A percentile compares a stretch with the other conserved stretches of the same genome.
phyloP scores from a whole-genome alignment of 2,888 invertebrate species.

The Ellobium chinense region DNA sequence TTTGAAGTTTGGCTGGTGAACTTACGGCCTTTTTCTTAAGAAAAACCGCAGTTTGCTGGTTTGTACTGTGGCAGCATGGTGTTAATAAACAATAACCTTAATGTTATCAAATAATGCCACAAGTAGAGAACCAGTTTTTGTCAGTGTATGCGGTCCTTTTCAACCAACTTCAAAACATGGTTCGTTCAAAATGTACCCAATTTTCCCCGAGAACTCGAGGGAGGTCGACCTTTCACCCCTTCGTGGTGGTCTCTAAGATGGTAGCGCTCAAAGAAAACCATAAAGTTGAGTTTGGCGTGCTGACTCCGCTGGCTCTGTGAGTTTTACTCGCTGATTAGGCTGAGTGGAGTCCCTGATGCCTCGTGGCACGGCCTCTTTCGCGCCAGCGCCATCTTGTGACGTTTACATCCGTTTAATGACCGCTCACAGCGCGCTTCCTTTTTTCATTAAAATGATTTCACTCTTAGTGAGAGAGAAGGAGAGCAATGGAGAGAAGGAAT shows the following conservation, averaged over 20 bases:
- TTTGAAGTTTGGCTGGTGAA: too few species aligned
- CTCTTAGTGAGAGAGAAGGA: not conserved
- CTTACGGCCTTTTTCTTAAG: too few species aligned
- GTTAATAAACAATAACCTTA: too few species aligned
- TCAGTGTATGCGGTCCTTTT: too few species aligned
- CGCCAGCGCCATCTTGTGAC: constrained; percentile 25
- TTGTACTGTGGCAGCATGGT: too few species aligned
- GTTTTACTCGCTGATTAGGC: constrained; percentile 18
- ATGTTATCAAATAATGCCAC: too few species aligned
- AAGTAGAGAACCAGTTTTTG: too few species aligned
- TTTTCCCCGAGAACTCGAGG: constrained; percentile 1
- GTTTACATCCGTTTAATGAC: constrained; percentile 29
- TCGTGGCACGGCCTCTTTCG: constrained; percentile 13
- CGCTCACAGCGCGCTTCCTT: constrained; percentile 1
- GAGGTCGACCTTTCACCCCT: constrained; percentile 14
- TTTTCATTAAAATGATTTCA: not conserved
- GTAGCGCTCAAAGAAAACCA: constrained; percentile 3
- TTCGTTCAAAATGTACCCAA: constrained; percentile 1
- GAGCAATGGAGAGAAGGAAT: not conserved
- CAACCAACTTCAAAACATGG: not conserved
- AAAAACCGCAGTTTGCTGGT: too few species aligned
- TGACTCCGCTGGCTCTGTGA: not conserved
- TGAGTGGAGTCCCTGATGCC: constrained; percentile 13
- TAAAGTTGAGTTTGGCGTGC: constrained; percentile 27
- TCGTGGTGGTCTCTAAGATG: constrained; percentile 12